Base-by-base conservation (phyloP, 1,140 invertebrate genomes). In the Charaxes varanes region DNA sequence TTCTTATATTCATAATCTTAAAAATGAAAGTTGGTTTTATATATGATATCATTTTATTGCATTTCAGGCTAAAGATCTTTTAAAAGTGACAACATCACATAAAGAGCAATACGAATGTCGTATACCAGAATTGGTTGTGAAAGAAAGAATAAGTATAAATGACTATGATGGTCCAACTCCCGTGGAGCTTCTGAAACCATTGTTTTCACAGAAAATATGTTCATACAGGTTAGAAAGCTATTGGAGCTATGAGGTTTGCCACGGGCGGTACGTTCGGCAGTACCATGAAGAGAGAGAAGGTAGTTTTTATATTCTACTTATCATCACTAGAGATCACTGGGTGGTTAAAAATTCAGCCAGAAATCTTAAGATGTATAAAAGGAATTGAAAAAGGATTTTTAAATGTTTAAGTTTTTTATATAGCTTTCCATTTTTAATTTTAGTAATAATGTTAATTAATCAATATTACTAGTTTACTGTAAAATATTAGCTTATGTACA, bases 211-310 rank as follows among this genome's bases (percentile, higher is more conserved):
- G 48, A 86, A 87, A 45, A 85, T 86, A 33, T 98, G 96, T 80
- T 94, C 94, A 0, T 96, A 94, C 55, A 88, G 93, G 48, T 85
- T 98, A 37, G 97, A 99, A 76, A 91, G 92, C 22, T 99, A 97
- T 76, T 99, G 97, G 97, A 96, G 94, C 0, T 99, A 99, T 85
- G 96, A 99, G 84, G 86, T 99, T 5, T 99, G 97, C 68, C 97
- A 99, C 86, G 96, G 96, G 3, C 87, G 88, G 52, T 91, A 93
- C 74, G 89, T 99, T 2, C 86, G 93, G 6, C 97, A 99, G 67
- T 99, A 96, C 82, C 97, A 99, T 77, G 97, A 98, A 80, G 94
- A 97, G 60, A 88, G 94, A 48, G 96, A 97, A 79, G 93, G 90
- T 46, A 73, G 4, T 8, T 11, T 41, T 19, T 43, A 7, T 12